Evolutionary conservation across 2,113 vertebrate species (phyloP).

Genomic region (Oxygymnocypris stewartii): DNA sequence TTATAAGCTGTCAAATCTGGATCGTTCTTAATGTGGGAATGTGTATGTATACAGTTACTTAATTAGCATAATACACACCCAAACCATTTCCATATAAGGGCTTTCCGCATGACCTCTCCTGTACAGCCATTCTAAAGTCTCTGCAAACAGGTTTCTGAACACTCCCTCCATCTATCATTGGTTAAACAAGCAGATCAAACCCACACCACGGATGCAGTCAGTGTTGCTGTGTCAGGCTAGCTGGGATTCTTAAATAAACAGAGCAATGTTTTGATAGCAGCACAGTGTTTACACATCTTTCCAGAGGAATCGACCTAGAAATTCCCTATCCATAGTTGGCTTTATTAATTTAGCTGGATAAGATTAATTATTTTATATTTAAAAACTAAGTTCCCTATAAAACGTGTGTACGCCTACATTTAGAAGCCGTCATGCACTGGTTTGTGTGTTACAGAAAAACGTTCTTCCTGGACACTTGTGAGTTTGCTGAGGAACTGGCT

Average conservation of each 20-base stretch:
- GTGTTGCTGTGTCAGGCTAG: background rate
- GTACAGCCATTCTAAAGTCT: background rate
- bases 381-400: background rate
- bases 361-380: background rate
- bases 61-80: background rate
- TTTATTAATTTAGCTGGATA: background rate
- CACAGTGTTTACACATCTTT: conserved; percentile 7
- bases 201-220: background rate
- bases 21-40: background rate
- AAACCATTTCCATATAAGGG: background rate
- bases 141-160: conserved; percentile 13
- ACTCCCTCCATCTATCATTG: background rate
- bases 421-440: background rate
- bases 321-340: background rate
- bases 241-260: conserved; percentile 11
- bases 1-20: background rate
- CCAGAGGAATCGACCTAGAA: background rate
- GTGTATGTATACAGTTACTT: background rate
- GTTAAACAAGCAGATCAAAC: conserved; percentile 14
- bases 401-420: background rate
- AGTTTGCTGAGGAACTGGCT: conserved; percentile 1
- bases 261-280: background rate
- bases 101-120: background rate
- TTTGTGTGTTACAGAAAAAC: background rate
- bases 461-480: background rate